Evolutionary conservation across 2,888 invertebrate genomes (phyloP).

Genomic region (Nemurella pictetii): DNA sequence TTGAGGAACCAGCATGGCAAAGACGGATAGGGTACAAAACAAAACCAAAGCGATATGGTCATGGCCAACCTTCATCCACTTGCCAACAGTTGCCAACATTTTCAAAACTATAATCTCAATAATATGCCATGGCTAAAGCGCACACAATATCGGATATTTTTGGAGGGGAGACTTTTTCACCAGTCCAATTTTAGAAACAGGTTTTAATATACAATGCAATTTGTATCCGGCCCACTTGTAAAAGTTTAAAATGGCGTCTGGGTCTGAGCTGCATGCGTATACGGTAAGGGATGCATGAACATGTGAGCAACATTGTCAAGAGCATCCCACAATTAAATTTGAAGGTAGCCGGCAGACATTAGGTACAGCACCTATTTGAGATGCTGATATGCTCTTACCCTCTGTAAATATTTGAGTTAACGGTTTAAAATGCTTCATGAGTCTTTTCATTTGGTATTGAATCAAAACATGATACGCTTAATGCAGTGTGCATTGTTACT

Average conservation of each 20-base stretch:
- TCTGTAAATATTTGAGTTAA: neutral
- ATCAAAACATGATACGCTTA: neutral
- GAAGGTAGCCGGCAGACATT: neutral
- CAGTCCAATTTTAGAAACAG: slow-evolving; percentile 10
- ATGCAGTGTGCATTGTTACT: neutral
- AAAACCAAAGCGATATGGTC: neutral
- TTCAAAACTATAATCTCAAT: neutral
- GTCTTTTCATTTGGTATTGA: neutral
- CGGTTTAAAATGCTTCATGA: neutral
- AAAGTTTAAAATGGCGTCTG: neutral
- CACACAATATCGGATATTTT: neutral
- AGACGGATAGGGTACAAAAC: neutral
- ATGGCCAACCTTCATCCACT: no score
- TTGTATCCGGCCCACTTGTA: neutral
- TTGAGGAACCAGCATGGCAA: neutral
- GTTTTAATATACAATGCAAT: slow-evolving; percentile 14
- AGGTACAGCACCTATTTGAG: neutral
- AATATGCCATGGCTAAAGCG: slow-evolving; percentile 1
- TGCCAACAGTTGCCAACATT: neutral
- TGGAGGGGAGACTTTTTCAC: neutral
- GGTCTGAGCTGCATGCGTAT: no score
- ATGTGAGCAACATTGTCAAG: neutral
- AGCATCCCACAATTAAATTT: neutral
- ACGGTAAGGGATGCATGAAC: neutral
- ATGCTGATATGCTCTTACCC: neutral